Conservation (phyloP, 2,888 invertebrate genomes). For the Stenodera caucasica region DNA sequence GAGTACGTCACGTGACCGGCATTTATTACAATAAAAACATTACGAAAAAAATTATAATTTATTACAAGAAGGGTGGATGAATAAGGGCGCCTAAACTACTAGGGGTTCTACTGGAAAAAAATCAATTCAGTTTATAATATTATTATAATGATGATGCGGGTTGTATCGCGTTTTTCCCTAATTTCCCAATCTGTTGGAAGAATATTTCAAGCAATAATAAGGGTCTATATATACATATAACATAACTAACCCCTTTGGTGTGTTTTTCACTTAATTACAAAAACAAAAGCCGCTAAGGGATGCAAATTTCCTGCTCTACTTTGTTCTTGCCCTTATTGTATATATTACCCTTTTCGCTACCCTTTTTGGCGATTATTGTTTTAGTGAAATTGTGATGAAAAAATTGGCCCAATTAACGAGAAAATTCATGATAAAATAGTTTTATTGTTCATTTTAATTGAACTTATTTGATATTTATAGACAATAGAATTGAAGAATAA, state of each 20-base stretch:
- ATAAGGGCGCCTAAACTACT: neutral
- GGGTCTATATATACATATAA: no score
- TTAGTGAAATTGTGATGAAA: slow-evolving; percentile 4
- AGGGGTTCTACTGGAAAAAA: neutral
- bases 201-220: no score
- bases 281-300: neutral
- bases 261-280: slow-evolving; percentile 3
- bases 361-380: neutral
- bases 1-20: neutral
- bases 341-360: neutral
- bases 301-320: neutral
- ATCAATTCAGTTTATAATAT: neutral
- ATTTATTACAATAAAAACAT: neutral
- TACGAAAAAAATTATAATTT: neutral
- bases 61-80: neutral
- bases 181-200: no score
- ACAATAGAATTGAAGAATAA: neutral
- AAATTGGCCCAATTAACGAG: neutral
- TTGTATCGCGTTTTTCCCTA: no score
- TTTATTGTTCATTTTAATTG: no score
- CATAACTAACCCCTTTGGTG: no score
- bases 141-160: neutral
- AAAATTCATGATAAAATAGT: neutral
- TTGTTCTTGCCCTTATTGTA: neutral
- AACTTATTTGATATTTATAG: no score